These are phyloP conservation scores for Cyaniris semiargus DNA, from an alignment of 2,888 invertebrate species.

Conservation along the genomic window DNA sequence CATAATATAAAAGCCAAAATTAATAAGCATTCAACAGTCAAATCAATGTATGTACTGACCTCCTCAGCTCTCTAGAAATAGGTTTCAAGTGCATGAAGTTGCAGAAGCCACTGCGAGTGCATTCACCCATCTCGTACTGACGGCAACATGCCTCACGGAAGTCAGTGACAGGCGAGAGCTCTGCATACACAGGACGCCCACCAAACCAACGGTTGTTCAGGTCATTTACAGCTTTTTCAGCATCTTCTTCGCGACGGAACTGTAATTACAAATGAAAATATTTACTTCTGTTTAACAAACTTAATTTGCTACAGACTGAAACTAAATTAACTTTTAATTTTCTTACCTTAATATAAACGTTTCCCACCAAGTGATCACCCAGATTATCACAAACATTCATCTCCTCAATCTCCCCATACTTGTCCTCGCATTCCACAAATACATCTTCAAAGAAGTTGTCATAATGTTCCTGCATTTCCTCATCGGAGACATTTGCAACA, in stretches of 20 bases:
- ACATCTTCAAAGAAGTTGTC: conserved; percentile 99
- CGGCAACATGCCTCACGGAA: conserved; percentile 99
- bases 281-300: background rate
- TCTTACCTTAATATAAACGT: conserved; percentile 97
- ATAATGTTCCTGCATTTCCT: conserved; percentile 99
- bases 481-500: conserved; percentile 96
- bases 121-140: conserved; percentile 99
- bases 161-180: conserved; percentile 99
- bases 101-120: conserved; percentile 99
- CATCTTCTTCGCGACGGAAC: conserved; percentile 98
- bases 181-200: conserved; percentile 98
- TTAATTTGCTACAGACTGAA: background rate
- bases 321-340: background rate
- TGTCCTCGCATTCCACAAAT: conserved; percentile 98
- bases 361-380: conserved; percentile 98
- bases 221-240: conserved; percentile 97
- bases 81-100: conserved; percentile 99
- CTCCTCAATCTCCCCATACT: conserved; percentile 99
- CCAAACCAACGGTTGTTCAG: conserved; percentile 99
- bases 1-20: too few species aligned
- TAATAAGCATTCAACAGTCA: too few species aligned
- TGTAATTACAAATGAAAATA: conserved; percentile 53
- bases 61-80: conserved; percentile 95
- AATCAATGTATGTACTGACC: conserved; percentile 70
- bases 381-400: conserved; percentile 99